Evolutionary conservation across 2,113 vertebrate species (phyloP), one percentile per base, ranked within the genome.

Genomic region (Synchiropus splendidus): DNA sequence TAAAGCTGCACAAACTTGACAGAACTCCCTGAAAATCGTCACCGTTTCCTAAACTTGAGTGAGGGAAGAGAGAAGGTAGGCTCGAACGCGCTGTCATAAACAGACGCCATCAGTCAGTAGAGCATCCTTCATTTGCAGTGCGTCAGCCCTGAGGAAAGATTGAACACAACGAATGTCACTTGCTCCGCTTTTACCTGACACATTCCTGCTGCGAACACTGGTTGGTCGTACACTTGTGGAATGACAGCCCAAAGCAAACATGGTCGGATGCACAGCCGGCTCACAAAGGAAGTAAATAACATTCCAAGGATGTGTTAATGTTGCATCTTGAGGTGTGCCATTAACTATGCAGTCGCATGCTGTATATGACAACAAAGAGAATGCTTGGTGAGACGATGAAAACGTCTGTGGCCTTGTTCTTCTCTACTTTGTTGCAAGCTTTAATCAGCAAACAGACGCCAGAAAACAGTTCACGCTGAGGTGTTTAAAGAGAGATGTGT

Each of bases 31-130:
- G n/a, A n/a, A n/a, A n/a, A n/a, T n/a, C n/a, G n/a, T n/a, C n/a
- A n/a, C n/a, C n/a, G n/a, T n/a, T n/a, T n/a, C n/a, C n/a, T n/a
- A n/a, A n/a, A n/a, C n/a, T n/a, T n/a, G n/a, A n/a, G n/a, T n/a
- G n/a, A n/a, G n/a, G n/a, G n/a, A n/a, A n/a, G n/a, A n/a, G n/a
- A n/a, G n/a, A n/a, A n/a, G n/a, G n/a, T n/a, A n/a, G n/a, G n/a
- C n/a, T n/a, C n/a, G n/a, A n/a, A n/a, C 15, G 37, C 40, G 51
- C 50, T 11, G 30, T 70, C 72, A 64, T 64, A 77, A 79, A 82
- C 67, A 78, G 72, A 75, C 45, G 54, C 62, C 67, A 77, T 82
- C 79, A 77, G 78, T 81, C 72, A 77, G 47, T 13, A 13, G 34
- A 52, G 66, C 37, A 75, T 70, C 75, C 61, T 79, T 81, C 61